These are phyloP conservation scores for Hippocampus barbouri DNA, from an alignment of 2,113 vertebrate genomes.

Conservation along the genomic window DNA sequence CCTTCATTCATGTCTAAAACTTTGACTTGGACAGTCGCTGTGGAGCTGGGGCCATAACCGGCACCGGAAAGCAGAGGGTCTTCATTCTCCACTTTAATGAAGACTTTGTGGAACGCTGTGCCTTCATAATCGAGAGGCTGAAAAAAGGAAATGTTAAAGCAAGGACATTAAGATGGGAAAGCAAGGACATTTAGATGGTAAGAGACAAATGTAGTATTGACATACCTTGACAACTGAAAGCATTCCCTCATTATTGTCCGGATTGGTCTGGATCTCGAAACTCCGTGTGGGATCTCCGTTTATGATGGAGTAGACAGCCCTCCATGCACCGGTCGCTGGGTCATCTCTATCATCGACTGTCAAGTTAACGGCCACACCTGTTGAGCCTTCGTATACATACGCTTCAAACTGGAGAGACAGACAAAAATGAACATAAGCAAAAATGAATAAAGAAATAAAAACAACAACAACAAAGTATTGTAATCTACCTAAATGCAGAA, in stretches of 20 bases:
- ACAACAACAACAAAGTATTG: no score
- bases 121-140: constrained; percentile 91
- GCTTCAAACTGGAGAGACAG: constrained; percentile 82
- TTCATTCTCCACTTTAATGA: constrained; percentile 95
- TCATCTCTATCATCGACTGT: constrained; percentile 91
- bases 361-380: constrained; percentile 89
- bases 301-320: constrained; percentile 90
- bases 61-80: constrained; percentile 84
- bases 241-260: constrained; percentile 94
- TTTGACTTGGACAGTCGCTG: constrained; percentile 84
- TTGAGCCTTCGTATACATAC: constrained; percentile 83
- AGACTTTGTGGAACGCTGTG: constrained; percentile 80
- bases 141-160: neutral
- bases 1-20: constrained; percentile 92
- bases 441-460: no score
- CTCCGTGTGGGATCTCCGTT: constrained; percentile 88
- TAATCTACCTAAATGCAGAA: neutral
- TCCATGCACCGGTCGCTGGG: constrained; percentile 85
- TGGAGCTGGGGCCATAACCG: constrained; percentile 88
- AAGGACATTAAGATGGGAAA: neutral
- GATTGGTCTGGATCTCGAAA: constrained; percentile 93
- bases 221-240: constrained; percentile 90
- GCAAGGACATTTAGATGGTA: neutral
- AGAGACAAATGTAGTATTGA: no score
- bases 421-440: neutral